Base-by-base conservation (phyloP, 2,797 vertebrate genomes). In the Oryzias dopingdopingensis region DNA sequence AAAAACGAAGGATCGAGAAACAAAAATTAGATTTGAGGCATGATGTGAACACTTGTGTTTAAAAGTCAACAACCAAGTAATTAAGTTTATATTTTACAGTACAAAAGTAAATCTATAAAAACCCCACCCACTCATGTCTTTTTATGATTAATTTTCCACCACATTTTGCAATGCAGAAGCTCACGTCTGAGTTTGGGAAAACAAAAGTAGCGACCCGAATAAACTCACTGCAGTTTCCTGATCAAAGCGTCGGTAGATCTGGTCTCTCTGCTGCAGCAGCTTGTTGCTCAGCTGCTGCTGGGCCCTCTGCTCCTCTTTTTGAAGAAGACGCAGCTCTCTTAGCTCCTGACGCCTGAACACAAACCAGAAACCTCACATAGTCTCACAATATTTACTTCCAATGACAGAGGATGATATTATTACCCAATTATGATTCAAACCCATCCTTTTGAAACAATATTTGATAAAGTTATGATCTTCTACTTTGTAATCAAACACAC, bases 251-350 rank as follows among this genome's bases (percentile, higher is more conserved):
- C 94, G 90, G 90, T 89, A 95, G 86, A 96, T 96, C 72, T 98
- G 97, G 66, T 99, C 97, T 74, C 92, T 88, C 76, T 99, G 97
- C 67, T 98, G 96, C 79, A 95, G 89, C 58, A 98, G 90, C 82
- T 99, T 99, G 87, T 96, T 93, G 71, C 95, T 97, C 65, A 99
- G 96, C 76, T 95, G 93, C 76, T 98, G 96, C 43, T 98, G 97
- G 29, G 97, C 95, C 87, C 95, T 92, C 76, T 99, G 97, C 88
- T 99, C 97, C 86, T 99, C 97, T 67, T 99, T 99, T 78, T 99
- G 97, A 66, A 99, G 92, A 66, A 99, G 91, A 53, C 97, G 93
- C 65, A 99, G 90, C 85, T 99, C 97, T 72, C 97, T 90, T 58
- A 99, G 82, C 82, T 98, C 96, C 81, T 99, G 97, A 52, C 96